Evolutionary conservation across 2,797 vertebrate genomes (phyloP), one percentile per base, ranked within the genome.

Genomic region (Brachyalestes nurse): DNA sequence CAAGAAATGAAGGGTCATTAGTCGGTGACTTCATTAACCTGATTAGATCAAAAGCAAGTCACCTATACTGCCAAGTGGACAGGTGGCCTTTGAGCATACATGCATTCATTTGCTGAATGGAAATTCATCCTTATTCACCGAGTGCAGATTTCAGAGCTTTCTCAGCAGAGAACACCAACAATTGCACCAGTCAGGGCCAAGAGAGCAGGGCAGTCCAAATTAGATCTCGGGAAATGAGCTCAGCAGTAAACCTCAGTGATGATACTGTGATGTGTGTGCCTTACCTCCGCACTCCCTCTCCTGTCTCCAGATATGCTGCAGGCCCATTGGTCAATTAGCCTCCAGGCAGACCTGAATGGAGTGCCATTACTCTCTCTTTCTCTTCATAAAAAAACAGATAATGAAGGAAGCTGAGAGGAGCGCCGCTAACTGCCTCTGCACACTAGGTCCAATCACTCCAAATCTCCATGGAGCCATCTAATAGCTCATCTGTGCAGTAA

Each of bases 401-500:
- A 84, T 82, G 72, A 82, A 77, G 84, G 78, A 78, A 86, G 77
- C 82, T 73, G 77, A 78, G 71, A 75, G 72, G 49, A 60, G 60
- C 19, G 53, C 61, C 67, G 65, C 73, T 82, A 75, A 78, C 60
- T 77, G 58, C 65, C 84, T 81, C 83, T 75, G 70, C 78, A 80
- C 77, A 77, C 73, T 76, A 82, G 74, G 69, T 34, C 69, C 78
- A 86, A 84, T 84, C 77, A 79, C 73, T 79, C 58, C 79, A 53
- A 23, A 53, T 69, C 71, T 74, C 72, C 57, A 57, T 34, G 62
- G 62, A 57, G 71, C 64, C 14, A 70, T 45, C 67, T 81, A 84
- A 85, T 79, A 76, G 72, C 79, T 85, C 79, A 85, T 87, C 79
- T 81, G 75, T 83, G 82, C 40, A 55, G 70, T 83, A 78, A 82